A percentile compares a stretch with the other conserved stretches of the same genome.
These are phyloP conservation scores for Antheraea assamensis DNA, from an alignment of 2,888 invertebrate genomes.

Conservation along the genomic window DNA sequence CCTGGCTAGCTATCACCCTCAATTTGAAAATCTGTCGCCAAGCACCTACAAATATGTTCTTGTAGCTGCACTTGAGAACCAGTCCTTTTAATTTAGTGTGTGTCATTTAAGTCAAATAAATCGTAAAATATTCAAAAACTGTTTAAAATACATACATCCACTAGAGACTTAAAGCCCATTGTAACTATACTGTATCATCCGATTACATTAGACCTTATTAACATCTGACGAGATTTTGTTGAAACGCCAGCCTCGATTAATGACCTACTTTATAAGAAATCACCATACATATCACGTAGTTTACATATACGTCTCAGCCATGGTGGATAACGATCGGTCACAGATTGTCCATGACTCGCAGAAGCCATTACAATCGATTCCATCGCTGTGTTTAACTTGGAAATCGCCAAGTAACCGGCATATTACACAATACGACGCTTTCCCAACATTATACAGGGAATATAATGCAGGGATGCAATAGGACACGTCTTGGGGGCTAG, in stretches of 20 bases:
- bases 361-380: constrained; percentile 19
- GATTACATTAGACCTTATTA: neutral
- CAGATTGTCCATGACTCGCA: constrained; percentile 19
- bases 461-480: constrained; percentile 13
- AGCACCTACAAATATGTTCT: too few species aligned
- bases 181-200: neutral
- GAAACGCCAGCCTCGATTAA: neutral
- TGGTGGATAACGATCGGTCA: constrained; percentile 17
- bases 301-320: constrained; percentile 13
- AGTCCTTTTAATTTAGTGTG: too few species aligned
- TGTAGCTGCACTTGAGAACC: too few species aligned
- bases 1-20: too few species aligned
- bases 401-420: constrained; percentile 27
- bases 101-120: too few species aligned
- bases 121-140: too few species aligned
- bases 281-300: constrained; percentile 4
- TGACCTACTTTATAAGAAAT: neutral
- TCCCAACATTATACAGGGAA: constrained; percentile 33
- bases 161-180: too few species aligned
- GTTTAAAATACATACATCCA: too few species aligned
- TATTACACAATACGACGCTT: constrained; percentile 41
- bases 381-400: constrained; percentile 25
- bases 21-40: too few species aligned
- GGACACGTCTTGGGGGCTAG: neutral
- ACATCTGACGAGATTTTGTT: neutral